Evolutionary conservation across 1,140 invertebrate species (phyloP).

Genomic region (Macrobrachium rosenbergii): DNA sequence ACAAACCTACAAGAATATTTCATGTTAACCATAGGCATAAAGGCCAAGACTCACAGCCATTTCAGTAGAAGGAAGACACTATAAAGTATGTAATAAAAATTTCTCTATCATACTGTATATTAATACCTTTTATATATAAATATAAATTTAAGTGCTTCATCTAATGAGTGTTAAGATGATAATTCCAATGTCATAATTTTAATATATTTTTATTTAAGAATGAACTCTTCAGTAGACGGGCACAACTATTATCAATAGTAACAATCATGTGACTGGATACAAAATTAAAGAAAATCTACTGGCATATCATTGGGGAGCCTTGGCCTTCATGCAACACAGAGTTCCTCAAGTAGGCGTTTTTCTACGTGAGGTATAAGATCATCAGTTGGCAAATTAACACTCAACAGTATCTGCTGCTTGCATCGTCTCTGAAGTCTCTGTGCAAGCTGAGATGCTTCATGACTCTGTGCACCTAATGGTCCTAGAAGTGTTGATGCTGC

Average conservation of each 20-base stretch:
- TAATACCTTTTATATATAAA: too few species aligned
- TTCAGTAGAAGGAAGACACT: neutral
- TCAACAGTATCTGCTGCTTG: conserved; percentile 47
- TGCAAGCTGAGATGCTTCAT: conserved; percentile 45
- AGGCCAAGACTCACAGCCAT: conserved; percentile 44
- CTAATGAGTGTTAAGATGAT: too few species aligned
- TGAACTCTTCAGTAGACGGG: too few species aligned
- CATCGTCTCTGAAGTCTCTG: conserved; percentile 49
- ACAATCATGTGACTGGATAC: too few species aligned
- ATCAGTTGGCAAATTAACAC: conserved; percentile 54
- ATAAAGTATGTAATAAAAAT: too few species aligned
- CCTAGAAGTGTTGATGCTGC: conserved; percentile 57
- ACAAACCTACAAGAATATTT: too few species aligned
- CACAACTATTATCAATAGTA: too few species aligned
- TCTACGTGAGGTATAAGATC: conserved; percentile 50
- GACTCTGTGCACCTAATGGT: conserved; percentile 19
- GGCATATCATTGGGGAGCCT: neutral
- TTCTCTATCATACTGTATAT: too few species aligned
- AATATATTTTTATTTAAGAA: too few species aligned
- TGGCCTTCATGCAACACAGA: conserved; percentile 59
- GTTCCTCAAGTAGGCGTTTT: conserved; percentile 53
- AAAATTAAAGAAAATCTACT: too few species aligned
- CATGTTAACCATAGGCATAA: neutral
- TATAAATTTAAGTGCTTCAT: too few species aligned
- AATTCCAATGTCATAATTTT: too few species aligned